Conservation (phyloP, 2,113 vertebrate species). For the Hemicordylus capensis region DNA sequence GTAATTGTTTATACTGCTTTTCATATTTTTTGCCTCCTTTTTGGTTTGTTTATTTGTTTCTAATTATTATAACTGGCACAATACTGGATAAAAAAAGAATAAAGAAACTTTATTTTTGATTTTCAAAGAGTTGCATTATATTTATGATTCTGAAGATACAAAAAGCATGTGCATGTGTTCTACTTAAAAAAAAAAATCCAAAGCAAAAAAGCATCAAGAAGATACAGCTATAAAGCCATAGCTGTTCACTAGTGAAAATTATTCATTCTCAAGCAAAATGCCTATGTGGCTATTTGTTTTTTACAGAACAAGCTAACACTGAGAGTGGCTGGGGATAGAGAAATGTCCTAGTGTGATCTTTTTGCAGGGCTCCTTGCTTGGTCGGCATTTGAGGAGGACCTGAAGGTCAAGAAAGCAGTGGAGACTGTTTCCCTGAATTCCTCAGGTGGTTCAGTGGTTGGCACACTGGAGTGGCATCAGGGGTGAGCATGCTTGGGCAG, state of each 20-base stretch:
- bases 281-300: too few species aligned
- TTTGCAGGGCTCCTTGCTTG: background rate
- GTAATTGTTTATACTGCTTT: background rate
- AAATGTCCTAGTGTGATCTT: background rate
- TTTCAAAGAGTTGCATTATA: background rate
- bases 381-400: too few species aligned
- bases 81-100: background rate
- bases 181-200: background rate
- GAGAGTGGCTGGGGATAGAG: background rate
- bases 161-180: background rate
- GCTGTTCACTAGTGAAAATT: background rate
- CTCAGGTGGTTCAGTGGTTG: too few species aligned
- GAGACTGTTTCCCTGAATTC: too few species aligned
- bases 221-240: background rate
- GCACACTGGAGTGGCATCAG: too few species aligned
- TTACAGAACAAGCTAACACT: background rate
- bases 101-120: background rate
- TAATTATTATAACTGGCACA: background rate
- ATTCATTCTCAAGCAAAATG: background rate
- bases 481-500: too few species aligned
- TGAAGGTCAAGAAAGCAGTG: too few species aligned
- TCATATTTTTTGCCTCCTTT: background rate
- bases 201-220: background rate
- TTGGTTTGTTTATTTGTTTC: constrained; percentile 10
- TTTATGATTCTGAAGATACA: background rate